Evolutionary conservation across 1,140 invertebrate genomes (phyloP).

Genomic region (Zaprionus ornatus): DNA sequence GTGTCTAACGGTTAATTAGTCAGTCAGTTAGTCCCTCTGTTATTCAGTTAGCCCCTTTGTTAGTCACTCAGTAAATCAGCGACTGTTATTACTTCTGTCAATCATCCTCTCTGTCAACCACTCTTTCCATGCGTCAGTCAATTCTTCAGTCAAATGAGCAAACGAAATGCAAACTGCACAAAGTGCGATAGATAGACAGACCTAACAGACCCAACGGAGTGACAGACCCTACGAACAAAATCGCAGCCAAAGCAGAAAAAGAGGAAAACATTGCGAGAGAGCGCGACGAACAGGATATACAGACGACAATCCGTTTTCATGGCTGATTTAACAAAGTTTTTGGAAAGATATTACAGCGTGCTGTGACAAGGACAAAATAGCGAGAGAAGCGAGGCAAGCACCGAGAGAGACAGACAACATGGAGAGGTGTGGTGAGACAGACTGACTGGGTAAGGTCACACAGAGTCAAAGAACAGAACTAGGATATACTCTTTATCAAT

Average conservation of each 20-base stretch:
- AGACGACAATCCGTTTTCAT: slow-evolving; percentile 79
- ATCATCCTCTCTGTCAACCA: not conserved
- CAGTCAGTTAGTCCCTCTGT: not conserved
- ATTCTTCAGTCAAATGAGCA: slow-evolving; percentile 71
- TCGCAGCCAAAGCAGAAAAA: not conserved
- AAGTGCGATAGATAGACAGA: slow-evolving; percentile 16
- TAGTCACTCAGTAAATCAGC: slow-evolving; percentile 9
- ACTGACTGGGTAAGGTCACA: not conserved
- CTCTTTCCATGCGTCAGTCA: slow-evolving; percentile 27
- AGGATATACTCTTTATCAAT: slow-evolving; percentile 6
- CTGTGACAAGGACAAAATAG: slow-evolving; percentile 29
- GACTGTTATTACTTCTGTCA: not conserved
- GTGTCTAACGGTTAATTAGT: not conserved
- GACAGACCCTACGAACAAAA: not conserved
- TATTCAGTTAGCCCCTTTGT: not conserved
- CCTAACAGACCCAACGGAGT: not conserved
- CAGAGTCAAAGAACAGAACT: not conserved
- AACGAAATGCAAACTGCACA: slow-evolving; percentile 69
- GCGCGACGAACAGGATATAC: slow-evolving; percentile 19
- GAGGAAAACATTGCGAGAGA: not conserved
- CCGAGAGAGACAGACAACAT: not conserved
- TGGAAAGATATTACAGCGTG: slow-evolving; percentile 51
- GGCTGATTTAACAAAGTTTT: slow-evolving; percentile 78
- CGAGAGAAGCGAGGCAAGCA: slow-evolving; percentile 3
- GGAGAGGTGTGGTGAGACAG: too few species aligned